These are phyloP conservation scores for Homalodisca vitripennis DNA, from an alignment of 1,140 invertebrate genomes.

Conservation along the genomic window DNA sequence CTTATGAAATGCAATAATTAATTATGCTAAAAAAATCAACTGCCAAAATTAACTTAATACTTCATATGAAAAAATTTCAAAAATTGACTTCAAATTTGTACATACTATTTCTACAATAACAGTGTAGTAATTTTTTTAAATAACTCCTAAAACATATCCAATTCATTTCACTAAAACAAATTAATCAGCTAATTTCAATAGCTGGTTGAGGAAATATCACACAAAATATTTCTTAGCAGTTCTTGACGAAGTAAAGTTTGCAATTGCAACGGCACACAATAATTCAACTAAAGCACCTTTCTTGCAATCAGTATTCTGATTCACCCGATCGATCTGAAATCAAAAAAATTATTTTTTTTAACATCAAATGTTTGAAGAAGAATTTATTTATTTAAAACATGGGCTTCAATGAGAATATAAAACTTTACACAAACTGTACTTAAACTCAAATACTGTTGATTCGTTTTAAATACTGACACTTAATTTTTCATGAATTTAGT, in stretches of 20 bases:
- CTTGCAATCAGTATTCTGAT: slow-evolving; percentile 33
- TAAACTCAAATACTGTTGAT: too few relatives aligned
- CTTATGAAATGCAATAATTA: slow-evolving; percentile 15
- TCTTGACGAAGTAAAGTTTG: background rate
- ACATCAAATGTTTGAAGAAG: background rate
- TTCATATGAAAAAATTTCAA: background rate
- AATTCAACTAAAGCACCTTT: background rate
- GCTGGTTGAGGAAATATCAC: background rate
- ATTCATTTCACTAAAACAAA: too few relatives aligned
- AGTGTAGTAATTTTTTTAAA: too few relatives aligned
- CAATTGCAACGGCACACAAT: background rate
- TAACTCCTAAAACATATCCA: too few relatives aligned
- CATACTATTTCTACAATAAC: background rate
- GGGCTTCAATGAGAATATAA: too few relatives aligned
- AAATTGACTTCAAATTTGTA: background rate
- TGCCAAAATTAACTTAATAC: background rate
- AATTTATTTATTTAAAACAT: slow-evolving; percentile 4
- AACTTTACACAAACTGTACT: too few relatives aligned
- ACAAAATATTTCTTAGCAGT: too few relatives aligned
- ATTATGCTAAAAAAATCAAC: background rate
- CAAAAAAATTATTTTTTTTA: too few relatives aligned
- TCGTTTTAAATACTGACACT: too few relatives aligned
- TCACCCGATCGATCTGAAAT: slow-evolving; percentile 35
- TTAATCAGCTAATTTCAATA: background rate
- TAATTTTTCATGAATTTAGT: too few relatives aligned